Evolutionary conservation across 2,797 vertebrate species (phyloP).

Genomic region (Streptopelia turtur): DNA sequence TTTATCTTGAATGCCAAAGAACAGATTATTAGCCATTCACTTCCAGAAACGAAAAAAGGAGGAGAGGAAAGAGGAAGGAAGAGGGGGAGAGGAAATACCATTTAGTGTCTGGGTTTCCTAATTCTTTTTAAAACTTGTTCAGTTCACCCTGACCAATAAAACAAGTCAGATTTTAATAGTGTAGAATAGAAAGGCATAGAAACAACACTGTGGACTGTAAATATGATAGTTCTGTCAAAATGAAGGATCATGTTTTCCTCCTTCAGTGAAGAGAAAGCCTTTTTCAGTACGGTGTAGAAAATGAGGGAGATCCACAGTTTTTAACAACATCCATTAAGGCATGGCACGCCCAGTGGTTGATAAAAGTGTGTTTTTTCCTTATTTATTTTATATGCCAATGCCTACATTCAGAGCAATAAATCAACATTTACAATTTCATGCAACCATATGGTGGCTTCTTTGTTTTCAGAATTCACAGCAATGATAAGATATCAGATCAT

Average conservation of each 20-base stretch:
- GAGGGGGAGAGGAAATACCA: background rate
- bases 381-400: background rate
- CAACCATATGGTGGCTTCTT: background rate
- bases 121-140: background rate
- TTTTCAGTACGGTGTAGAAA: background rate
- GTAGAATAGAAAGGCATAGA: background rate
- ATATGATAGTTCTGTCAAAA: background rate
- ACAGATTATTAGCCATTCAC: background rate
- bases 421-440: background rate
- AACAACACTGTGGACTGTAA: background rate
- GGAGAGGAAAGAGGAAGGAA: background rate
- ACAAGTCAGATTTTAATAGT: background rate
- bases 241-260: background rate
- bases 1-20: background rate
- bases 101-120: background rate
- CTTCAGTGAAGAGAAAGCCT: background rate
- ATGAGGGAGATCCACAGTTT: background rate
- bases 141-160: background rate
- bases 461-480: background rate
- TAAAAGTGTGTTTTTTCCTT: background rate
- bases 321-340: background rate
- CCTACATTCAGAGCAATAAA: background rate
- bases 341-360: background rate
- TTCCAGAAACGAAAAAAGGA: background rate
- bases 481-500: background rate